These are phyloP conservation scores for Motacilla tschutschensis DNA, from an alignment of 2,113 vertebrate genomes.

Conservation along the genomic window DNA sequence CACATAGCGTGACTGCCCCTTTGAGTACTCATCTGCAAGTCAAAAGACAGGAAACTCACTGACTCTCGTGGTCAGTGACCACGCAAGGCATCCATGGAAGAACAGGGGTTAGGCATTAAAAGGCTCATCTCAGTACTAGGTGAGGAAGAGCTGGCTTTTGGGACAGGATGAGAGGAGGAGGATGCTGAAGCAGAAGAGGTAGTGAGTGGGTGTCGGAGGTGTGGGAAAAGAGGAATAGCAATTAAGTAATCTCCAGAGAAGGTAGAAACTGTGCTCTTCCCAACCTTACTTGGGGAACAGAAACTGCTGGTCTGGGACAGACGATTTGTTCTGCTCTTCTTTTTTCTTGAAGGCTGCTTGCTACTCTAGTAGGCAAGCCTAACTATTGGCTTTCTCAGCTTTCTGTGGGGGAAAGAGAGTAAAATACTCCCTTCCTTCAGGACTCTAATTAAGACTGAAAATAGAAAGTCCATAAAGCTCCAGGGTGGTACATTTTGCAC, in stretches of 20 bases:
- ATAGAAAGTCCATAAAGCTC: background rate
- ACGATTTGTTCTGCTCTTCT: background rate
- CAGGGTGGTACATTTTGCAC: background rate
- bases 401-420: background rate
- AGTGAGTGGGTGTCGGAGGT: background rate
- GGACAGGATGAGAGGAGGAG: background rate
- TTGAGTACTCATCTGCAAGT: background rate
- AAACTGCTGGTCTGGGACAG: background rate
- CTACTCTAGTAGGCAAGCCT: background rate
- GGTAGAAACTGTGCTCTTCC: background rate
- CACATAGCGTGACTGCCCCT: accelerated
- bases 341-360: background rate
- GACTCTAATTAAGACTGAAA: background rate
- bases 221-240: background rate
- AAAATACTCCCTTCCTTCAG: background rate
- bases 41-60: background rate
- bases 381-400: background rate
- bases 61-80: background rate
- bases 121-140: background rate
- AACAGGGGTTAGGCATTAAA: background rate
- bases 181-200: background rate
- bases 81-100: accelerated
- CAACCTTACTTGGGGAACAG: background rate
- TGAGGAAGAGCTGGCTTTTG: background rate
- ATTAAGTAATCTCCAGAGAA: background rate